Conservation (phyloP, 2,888 invertebrate species). For the Drosophila borborema region DNA sequence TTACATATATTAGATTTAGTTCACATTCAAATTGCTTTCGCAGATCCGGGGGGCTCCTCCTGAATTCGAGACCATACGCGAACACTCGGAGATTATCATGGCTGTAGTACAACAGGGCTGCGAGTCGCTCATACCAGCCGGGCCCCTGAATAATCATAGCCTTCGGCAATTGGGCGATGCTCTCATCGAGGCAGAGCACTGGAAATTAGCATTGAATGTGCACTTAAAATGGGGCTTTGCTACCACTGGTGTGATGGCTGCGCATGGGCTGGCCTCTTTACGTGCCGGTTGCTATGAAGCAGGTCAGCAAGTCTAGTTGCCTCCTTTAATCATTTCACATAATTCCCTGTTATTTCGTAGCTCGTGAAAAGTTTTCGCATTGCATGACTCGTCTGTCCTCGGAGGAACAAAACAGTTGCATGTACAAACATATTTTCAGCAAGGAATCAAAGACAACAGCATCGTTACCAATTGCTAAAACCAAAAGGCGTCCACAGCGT, state of each 20-base stretch:
- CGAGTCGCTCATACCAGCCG: constrained; percentile 83
- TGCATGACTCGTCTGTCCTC: constrained; percentile 82
- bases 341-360: constrained; percentile 45
- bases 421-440: constrained; percentile 68
- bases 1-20: background rate
- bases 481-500: constrained; percentile 86
- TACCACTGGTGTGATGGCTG: constrained; percentile 91
- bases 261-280: constrained; percentile 94
- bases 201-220: constrained; percentile 93
- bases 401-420: constrained; percentile 71
- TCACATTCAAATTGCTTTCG: background rate
- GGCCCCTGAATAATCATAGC: constrained; percentile 86
- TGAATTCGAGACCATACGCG: constrained; percentile 88
- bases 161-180: constrained; percentile 90
- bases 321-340: too few species aligned
- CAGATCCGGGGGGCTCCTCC: constrained; percentile 84
- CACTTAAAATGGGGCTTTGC: constrained; percentile 95
- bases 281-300: constrained; percentile 91
- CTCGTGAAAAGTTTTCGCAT: constrained; percentile 83
- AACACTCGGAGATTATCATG: constrained; percentile 88
- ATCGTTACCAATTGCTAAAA: background rate
- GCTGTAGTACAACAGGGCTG: constrained; percentile 87
- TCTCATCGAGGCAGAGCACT: constrained; percentile 93
- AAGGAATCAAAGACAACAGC: constrained; percentile 13
- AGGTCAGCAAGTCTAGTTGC: constrained; percentile 85